Conservation (phyloP, 2,888 invertebrate genomes). For the Sphaeridia pumilis region DNA sequence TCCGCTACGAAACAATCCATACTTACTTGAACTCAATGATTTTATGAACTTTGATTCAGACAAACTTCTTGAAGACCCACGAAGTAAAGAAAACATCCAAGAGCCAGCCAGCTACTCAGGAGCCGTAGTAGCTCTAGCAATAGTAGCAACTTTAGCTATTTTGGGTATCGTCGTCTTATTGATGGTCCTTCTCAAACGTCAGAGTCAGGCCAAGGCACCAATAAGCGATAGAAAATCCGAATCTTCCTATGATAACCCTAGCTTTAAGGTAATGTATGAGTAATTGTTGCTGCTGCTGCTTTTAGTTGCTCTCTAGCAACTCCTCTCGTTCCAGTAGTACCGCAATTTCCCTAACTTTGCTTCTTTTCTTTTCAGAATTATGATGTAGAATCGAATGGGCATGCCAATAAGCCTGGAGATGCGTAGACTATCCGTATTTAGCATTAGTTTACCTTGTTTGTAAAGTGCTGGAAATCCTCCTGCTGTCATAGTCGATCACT, state of each 20-base stretch:
- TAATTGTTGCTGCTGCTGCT: background rate
- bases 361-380: conserved; percentile 35
- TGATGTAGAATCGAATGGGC: conserved; percentile 35
- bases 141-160: conserved; percentile 72
- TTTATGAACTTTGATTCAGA: background rate
- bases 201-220: conserved; percentile 57
- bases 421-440: conserved; percentile 21
- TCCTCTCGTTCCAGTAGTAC: too few species aligned
- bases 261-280: conserved; percentile 60
- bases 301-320: too few species aligned
- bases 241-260: conserved; percentile 85
- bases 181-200: conserved; percentile 63
- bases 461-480: too few species aligned
- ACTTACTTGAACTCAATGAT: background rate
- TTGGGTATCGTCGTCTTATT: conserved; percentile 66
- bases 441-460: too few species aligned
- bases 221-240: conserved; percentile 71
- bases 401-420: conserved; percentile 32
- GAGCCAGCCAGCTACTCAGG: conserved; percentile 67
- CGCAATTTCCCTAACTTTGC: too few species aligned
- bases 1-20: too few species aligned
- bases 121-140: conserved; percentile 74
- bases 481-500: too few species aligned
- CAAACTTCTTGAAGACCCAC: conserved; percentile 8
- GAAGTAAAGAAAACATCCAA: conserved; percentile 40